These are phyloP conservation scores for Anser cygnoides DNA, from an alignment of 2,113 vertebrate species.

Conservation along the genomic window DNA sequence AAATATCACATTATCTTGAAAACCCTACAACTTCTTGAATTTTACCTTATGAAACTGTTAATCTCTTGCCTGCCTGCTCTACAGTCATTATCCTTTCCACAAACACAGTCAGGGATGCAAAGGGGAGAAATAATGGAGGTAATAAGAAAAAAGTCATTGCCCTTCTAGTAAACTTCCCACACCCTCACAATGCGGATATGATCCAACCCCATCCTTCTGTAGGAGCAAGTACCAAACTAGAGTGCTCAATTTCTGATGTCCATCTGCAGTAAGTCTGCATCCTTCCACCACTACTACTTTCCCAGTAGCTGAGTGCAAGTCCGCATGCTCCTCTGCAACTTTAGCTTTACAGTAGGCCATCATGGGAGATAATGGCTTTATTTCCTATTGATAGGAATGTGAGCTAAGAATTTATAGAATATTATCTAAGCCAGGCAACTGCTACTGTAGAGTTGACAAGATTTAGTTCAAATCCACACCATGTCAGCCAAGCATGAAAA, in stretches of 20 bases:
- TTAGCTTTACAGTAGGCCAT: background rate
- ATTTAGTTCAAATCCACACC: background rate
- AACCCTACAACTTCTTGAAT: background rate
- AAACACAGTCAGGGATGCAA: background rate
- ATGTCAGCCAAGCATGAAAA: background rate
- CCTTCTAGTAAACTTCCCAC: background rate
- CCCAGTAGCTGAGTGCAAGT: background rate
- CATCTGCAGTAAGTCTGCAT: background rate
- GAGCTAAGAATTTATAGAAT: background rate
- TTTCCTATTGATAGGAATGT: background rate
- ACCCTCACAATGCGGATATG: rapidly evolving
- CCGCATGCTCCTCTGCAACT: background rate
- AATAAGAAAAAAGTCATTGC: background rate
- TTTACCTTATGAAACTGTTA: background rate
- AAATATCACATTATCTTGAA: background rate
- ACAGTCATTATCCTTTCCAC: background rate
- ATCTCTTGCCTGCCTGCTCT: background rate
- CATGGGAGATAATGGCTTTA: background rate
- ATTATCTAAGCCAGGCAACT: background rate
- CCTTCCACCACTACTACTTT: background rate
- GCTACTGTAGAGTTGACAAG: background rate
- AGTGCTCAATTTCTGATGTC: background rate
- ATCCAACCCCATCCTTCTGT: background rate
- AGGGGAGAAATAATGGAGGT: background rate
- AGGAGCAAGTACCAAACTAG: background rate